These are phyloP conservation scores for Lottia scabra DNA, from an alignment of 2,888 invertebrate species.

Conservation along the genomic window DNA sequence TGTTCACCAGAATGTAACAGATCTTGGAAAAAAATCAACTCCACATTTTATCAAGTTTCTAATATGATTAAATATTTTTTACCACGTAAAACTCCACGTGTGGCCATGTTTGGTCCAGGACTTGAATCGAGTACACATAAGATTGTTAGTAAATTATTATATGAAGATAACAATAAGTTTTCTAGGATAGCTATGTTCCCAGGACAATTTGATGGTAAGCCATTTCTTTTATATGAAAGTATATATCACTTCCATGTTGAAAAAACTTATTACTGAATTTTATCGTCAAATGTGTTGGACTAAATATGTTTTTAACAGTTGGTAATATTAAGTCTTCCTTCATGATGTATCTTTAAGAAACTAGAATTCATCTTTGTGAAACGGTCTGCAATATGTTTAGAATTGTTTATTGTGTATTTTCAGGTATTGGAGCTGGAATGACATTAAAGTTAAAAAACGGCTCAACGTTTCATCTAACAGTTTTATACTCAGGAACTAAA, in stretches of 20 bases:
- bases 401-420: background rate
- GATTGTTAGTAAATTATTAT: conserved; percentile 50
- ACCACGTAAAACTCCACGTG: conserved; percentile 55
- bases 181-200: conserved; percentile 52
- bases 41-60: conserved; percentile 52
- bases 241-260: no score
- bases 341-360: no score
- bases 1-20: conserved; percentile 48
- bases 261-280: no score
- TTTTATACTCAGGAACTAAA: conserved; percentile 55
- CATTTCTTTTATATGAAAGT: no score
- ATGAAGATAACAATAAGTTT: conserved; percentile 41
- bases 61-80: conserved; percentile 51
- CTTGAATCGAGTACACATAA: conserved; percentile 53
- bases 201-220: conserved; percentile 59
- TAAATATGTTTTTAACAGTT: no score
- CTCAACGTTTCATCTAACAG: conserved; percentile 48
- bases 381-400: no score
- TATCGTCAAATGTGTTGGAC: no score
- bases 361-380: no score
- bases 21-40: conserved; percentile 41
- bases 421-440: conserved; percentile 59
- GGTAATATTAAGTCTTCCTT: no score
- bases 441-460: conserved; percentile 43
- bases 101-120: conserved; percentile 63